A percentile compares a stretch with the other conserved stretches of the same genome.
phyloP scores from a whole-genome alignment of 2,797 vertebrate species.

The Cryptoblepharus egeriae region DNA sequence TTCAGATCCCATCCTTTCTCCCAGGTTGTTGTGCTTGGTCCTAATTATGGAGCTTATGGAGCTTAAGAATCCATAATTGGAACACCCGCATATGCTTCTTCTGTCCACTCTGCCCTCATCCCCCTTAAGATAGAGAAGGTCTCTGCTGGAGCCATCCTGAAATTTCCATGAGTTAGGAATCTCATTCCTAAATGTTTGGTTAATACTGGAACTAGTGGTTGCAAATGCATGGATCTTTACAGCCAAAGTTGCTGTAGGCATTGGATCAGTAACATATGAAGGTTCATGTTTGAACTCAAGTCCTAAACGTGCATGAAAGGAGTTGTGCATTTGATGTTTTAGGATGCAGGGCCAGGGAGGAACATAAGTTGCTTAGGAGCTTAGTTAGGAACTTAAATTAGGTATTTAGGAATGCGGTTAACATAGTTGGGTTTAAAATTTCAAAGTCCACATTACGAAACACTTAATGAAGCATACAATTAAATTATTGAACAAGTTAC shows the following conservation, averaged over 20 bases:
- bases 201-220: not conserved
- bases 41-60: not conserved
- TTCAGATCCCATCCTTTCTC: not conserved
- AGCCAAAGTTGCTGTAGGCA: not conserved
- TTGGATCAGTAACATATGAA: not conserved
- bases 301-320: not conserved
- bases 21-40: not conserved
- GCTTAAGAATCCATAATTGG: not conserved
- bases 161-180: not conserved
- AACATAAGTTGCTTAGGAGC: constrained; percentile 17
- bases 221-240: not conserved
- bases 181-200: not conserved
- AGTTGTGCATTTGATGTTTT: not conserved
- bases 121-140: too few relatives aligned
- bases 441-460: constrained; percentile 24
- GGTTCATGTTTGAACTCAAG: not conserved
- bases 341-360: not conserved
- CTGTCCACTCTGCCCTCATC: not conserved
- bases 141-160: not conserved
- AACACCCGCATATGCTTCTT: not conserved
- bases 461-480: constrained; percentile 8
- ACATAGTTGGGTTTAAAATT: constrained; percentile 10
- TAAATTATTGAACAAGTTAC: not conserved
- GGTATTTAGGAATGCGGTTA: constrained; percentile 24
- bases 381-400: not conserved